phyloP scores from a whole-genome alignment of 1,140 invertebrate species.

The Brachionus koreanus region DNA sequence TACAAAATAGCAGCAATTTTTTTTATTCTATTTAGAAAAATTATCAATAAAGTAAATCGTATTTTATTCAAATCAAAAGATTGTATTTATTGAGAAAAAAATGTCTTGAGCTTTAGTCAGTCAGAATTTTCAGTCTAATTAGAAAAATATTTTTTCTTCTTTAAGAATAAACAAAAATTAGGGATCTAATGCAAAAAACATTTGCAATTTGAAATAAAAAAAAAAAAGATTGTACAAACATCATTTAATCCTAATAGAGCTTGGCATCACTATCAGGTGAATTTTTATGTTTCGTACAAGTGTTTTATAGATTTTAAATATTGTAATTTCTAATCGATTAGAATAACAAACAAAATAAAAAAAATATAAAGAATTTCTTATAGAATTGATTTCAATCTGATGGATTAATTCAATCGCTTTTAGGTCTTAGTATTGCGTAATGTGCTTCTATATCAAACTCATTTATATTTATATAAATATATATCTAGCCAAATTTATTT shows the following conservation, averaged over 20 bases:
- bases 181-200: not conserved
- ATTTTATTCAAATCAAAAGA: not conserved
- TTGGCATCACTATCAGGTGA: conserved; percentile 3
- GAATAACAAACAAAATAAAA: conserved; percentile 9
- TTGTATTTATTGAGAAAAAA: not conserved
- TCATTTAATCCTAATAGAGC: conserved; percentile 3
- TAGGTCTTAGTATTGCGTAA: conserved; percentile 3
- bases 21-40: no score
- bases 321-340: conserved; percentile 24
- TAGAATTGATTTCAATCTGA: conserved; percentile 21
- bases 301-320: conserved; percentile 1
- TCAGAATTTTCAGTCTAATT: not conserved
- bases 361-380: conserved; percentile 9
- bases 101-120: not conserved
- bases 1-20: not conserved
- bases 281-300: not conserved
- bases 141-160: conserved; percentile 9
- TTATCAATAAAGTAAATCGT: not conserved
- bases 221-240: not conserved
- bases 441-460: conserved; percentile 5
- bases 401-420: conserved; percentile 32
- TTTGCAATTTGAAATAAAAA: not conserved
- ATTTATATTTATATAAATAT: not conserved
- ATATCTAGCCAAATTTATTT: not conserved
- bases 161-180: not conserved